Base-by-base conservation (phyloP, 2,113 vertebrate genomes). In the Anthoscopus minutus region DNA sequence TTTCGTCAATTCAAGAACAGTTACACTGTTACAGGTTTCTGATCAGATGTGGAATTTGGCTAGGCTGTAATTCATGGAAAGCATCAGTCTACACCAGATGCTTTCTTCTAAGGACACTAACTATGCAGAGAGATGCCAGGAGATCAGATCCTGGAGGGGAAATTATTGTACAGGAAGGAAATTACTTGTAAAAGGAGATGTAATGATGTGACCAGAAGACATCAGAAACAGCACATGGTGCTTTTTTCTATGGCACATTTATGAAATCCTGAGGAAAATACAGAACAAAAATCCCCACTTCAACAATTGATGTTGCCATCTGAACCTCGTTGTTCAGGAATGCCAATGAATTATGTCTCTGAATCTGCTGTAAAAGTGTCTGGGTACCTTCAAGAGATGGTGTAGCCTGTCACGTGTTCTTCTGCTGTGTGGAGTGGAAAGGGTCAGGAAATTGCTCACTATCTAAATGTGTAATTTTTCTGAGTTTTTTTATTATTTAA, bases 321-420 rank as follows among this genome's bases (percentile, higher is more conserved):
- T 64, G 42, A 90, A 28, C 15, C 25, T 86, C 18, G 2, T 48
- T 88, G 14, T 88, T 83, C 37, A 53, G 31, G 8, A 24, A 19
- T 62, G 37, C n/a, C 40, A 62, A n/a, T 40, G 66, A 76, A 74
- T 92, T 70, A 18, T 58, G 3, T 11, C 48, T 84, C 37, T 78
- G 35, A 88, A 50, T 11, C n/a, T 61, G 10, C 37, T 66, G 11
- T 86, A 31, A 8, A 65, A 73, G 17, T 62, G 38, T 62, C 42
- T 69, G 24, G 6, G 12, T 81, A 16, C 31, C 40, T 93, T 82
- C 58, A 56, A 45, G 71, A 56, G 24, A 30, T 16, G 17, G 4
- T 20, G n/a, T 13, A 53, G 15, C 13, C 38, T 57, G 44, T 48
- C 37, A 40, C 0, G 0, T 48, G 35, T 65, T 14, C 31, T 56